Evolutionary conservation across 2,797 vertebrate species (phyloP).

Genomic region (Fistularia commersonii): DNA sequence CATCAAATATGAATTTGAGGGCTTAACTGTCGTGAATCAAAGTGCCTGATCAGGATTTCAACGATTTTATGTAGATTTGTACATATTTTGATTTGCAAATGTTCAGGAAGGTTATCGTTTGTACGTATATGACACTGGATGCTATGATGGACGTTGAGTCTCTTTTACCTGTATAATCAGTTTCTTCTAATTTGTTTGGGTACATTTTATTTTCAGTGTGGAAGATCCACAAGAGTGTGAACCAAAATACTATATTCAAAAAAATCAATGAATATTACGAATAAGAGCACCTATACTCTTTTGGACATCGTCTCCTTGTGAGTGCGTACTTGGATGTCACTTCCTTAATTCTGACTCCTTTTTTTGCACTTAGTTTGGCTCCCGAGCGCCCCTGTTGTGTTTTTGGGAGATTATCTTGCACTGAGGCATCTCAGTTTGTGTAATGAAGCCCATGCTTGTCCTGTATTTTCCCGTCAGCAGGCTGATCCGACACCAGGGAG

Average conservation of each 20-base stretch:
- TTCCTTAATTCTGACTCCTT: conserved; percentile 4
- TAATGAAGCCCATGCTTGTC: background rate
- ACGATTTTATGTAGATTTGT: conserved; percentile 55
- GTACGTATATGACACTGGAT: conserved; percentile 30
- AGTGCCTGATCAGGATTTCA: conserved; percentile 65
- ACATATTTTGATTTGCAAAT: conserved; percentile 59
- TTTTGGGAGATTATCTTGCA: conserved; percentile 10
- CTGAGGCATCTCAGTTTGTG: background rate
- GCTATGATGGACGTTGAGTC: conserved; percentile 15
- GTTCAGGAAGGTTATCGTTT: conserved; percentile 36
- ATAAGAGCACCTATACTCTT: too few relatives aligned
- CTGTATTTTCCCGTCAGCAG: conserved; percentile 1
- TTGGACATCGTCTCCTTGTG: too few relatives aligned
- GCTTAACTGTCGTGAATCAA: conserved; percentile 66
- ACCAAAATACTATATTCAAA: conserved; percentile 2
- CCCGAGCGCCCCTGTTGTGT: background rate
- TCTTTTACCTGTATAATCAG: conserved; percentile 11
- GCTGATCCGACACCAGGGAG: background rate
- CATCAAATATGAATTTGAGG: conserved; percentile 15
- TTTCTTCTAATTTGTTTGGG: conserved; percentile 5
- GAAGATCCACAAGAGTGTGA: conserved; percentile 2
- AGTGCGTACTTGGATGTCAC: background rate
- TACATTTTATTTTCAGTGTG: conserved; percentile 2
- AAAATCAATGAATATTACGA: background rate
- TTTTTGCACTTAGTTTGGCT: conserved; percentile 7